Base-by-base conservation (phyloP, 2,797 vertebrate species). In the Pristis pectinata region DNA sequence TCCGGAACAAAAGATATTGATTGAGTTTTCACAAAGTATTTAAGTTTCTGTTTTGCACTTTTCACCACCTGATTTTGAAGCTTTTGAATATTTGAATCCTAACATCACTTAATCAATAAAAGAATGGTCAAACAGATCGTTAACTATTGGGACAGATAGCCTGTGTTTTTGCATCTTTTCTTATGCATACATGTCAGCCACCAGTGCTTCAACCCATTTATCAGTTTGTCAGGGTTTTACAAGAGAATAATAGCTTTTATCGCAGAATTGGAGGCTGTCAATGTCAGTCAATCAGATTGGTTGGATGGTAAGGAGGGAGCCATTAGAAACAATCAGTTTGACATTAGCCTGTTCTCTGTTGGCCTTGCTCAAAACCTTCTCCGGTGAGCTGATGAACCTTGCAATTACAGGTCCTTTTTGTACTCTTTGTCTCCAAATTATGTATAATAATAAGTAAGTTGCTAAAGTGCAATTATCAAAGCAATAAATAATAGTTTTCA, bases 1-100 rank as follows among this genome's bases (percentile, higher is more conserved):
- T 7, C 22, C 8, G 24, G 41, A 93, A 72, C 67, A 70, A 93
- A 53, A 93, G 24, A 72, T 70, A 91, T 64, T 91, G 87, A 91
- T 67, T 44, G 92, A 93, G 92, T 93, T 93, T 93, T 74, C 67
- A 70, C 41, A 93, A 74, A 72, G 92, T 37, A 93, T 93, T 74
- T 93, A 53, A 34, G 67, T 34, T 94, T 94, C 24, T 94, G 92
- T 34, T 76, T 72, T 49, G 70, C 19, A 37, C 87, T 91, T 91
- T 89, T 89, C 85, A 89, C 59, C 59, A 64, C 85, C 59, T 64
- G 59, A 59, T 89, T 89, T 67, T 67, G 59, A 41, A 91, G n/a
- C n/a, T 41, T 22, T 91, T 91, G 61, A 3, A 37, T 91, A 19
- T 24, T 67, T 67, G n/a, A 67, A 91, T 91, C n/a, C n/a, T 64